Evolutionary conservation across 1,140 invertebrate species (phyloP), one percentile per base, ranked within the genome.

Genomic region (Caenorhabditis remanei): DNA sequence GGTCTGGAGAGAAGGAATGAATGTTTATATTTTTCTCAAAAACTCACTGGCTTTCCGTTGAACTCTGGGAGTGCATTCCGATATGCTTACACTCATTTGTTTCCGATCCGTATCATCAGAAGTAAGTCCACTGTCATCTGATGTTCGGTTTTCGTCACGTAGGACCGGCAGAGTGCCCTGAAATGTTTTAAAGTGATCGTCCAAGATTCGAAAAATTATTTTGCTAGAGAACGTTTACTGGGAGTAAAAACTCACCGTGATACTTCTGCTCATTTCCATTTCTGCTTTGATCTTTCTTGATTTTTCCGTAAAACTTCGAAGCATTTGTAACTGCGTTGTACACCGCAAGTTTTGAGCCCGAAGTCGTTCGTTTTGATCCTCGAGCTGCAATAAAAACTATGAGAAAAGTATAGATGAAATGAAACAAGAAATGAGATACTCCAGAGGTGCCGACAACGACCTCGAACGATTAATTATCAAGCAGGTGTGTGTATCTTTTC

Each of bases 361-460:
- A 21, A 90, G 89, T 43, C 90, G 89, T 86, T 91, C 85, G 90
- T 90, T 91, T 75, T 90, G 90, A 48, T 88, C 84, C 67, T 90
- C 89, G 41, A 90, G 88, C 90, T 90, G 89, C 21, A 90, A 90
- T 58, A 71, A 43, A 53, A 24, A 16, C 4, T 16, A 0, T 16
- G 6, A 19, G 41, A 21, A 88, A 91, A 63, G 87, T 90, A 85
- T 86, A 90, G 85, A 67, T 40, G 53, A 56, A 53, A 21, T n/a
- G 40, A 21, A 65, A 16, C 16, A 7, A 50, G 56, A 84, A 48
- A 58, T n/a, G 2, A 40, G 8, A 46, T 16, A 65, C 24, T 6
- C 5, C 2, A 41, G 16, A 24, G 53, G 14, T 14, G n/a, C 24
- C 4, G 32, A 5, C n/a, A 41, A 40, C 56, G 56, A 19, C 50